A percentile compares a stretch with the other conserved stretches of the same genome.
phyloP scores from a whole-genome alignment of 1,140 invertebrate genomes.

The Streblospio benedicti region DNA sequence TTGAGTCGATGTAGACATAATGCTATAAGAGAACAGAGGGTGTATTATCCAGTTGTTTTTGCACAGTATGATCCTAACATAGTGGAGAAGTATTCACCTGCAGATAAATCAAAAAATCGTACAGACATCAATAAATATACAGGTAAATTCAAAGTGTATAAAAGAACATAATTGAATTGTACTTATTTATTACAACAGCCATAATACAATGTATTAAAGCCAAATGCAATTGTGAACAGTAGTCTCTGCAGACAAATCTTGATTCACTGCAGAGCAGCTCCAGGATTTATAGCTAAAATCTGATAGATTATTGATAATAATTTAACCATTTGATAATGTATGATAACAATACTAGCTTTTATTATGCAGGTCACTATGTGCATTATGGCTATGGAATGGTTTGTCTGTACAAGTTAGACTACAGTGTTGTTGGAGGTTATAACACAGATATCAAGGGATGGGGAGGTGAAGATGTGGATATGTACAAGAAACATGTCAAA shows the following conservation, averaged over 20 bases:
- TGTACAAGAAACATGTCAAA: conserved; percentile 7
- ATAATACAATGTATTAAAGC: too few relatives aligned
- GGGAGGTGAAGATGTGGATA: conserved; percentile 12
- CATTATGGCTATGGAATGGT: conserved; percentile 6
- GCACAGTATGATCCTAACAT: conserved; percentile 77
- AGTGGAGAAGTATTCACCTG: conserved; percentile 11
- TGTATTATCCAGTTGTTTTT: conserved; percentile 96
- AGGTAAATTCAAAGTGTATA: too few relatives aligned
- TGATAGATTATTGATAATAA: too few relatives aligned
- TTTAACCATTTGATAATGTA: too few relatives aligned
- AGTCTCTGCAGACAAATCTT: background rate
- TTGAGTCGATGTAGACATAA: conserved; percentile 54
- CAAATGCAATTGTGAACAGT: too few relatives aligned
- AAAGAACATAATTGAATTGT: too few relatives aligned
- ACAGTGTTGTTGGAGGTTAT: conserved; percentile 6
- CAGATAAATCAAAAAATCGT: background rate
- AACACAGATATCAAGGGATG: conserved; percentile 6
- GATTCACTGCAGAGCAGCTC: background rate
- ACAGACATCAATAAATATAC: conserved; percentile 6
- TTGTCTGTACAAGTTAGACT: conserved; percentile 9
- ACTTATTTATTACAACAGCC: too few relatives aligned
- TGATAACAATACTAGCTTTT: background rate
- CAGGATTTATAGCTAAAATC: too few relatives aligned
- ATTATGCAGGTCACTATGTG: conserved; percentile 7
- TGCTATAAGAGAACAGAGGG: conserved; percentile 63